A percentile compares a stretch with the other conserved stretches of the same genome.
phyloP scores from a whole-genome alignment of 64 coral and sea anemone species.

The Stichodactyla helianthus region DNA sequence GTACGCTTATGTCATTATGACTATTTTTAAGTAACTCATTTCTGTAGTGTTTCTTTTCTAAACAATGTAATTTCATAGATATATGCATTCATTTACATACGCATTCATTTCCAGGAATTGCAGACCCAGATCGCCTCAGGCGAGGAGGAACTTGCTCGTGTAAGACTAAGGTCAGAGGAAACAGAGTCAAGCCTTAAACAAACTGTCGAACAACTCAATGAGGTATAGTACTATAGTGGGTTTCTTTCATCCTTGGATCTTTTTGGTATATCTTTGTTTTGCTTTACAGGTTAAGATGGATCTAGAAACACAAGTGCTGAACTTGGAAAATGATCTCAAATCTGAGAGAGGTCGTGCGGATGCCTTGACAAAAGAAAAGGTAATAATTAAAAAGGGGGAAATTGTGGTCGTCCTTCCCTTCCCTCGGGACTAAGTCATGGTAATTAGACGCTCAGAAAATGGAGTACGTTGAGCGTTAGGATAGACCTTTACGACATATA shows the following conservation, averaged over 20 bases:
- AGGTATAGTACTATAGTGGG: conserved; percentile 24
- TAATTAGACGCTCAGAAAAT: no score
- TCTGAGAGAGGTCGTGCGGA: conserved; percentile 16
- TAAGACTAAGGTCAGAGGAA: conserved; percentile 68
- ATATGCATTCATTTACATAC: no score
- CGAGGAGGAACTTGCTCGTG: conserved; percentile 74
- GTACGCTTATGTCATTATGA: no score
- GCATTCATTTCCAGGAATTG: background rate
- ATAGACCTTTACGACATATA: no score
- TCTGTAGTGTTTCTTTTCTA: no score
- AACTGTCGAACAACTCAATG: conserved; percentile 81
- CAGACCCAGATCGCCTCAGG: conserved; percentile 58
- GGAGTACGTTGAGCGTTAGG: no score
- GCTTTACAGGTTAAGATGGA: conserved; percentile 50
- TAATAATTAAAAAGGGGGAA: background rate
- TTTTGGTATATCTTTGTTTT: background rate
- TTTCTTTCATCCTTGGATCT: no score
- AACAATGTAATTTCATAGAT: no score
- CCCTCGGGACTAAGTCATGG: no score
- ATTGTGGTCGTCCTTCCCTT: no score
- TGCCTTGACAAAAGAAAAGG: conserved; percentile 40
- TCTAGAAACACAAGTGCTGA: conserved; percentile 62
- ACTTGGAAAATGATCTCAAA: conserved; percentile 43
- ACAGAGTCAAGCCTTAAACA: conserved; percentile 58
- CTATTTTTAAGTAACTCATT: no score